Conservation (phyloP, 2,888 invertebrate genomes). For the Coleophora deauratella region DNA sequence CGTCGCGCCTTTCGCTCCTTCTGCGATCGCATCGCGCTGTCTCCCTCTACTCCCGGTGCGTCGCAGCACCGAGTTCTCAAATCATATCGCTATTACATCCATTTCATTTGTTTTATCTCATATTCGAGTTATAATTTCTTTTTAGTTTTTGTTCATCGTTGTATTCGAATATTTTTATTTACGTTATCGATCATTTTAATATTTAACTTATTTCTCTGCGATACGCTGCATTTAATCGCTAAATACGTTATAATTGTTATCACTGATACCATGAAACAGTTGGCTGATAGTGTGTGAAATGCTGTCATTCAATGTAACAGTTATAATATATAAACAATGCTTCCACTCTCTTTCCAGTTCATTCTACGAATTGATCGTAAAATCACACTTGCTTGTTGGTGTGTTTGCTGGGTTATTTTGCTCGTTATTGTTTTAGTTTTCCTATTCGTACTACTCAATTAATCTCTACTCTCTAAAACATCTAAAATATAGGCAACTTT, state of each 20-base stretch:
- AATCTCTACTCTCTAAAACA: too few relatives aligned
- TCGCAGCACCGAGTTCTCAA: constrained; percentile 11
- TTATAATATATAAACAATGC: constrained; percentile 19
- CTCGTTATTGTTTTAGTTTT: too few relatives aligned
- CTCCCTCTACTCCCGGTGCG: constrained; percentile 43
- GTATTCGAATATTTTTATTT: too few relatives aligned
- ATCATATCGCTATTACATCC: not conserved
- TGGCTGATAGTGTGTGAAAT: constrained; percentile 1
- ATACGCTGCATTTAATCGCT: constrained; percentile 2
- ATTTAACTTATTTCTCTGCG: too few relatives aligned
- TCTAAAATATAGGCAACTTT: too few relatives aligned
- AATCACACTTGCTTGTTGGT: constrained; percentile 7
- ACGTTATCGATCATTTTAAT: too few relatives aligned
- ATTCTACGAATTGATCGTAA: not conserved
- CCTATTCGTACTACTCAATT: too few relatives aligned
- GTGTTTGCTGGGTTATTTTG: constrained; percentile 1
- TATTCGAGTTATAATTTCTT: not conserved
- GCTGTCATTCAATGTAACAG: constrained; percentile 9
- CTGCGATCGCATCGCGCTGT: constrained; percentile 30
- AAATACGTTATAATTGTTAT: constrained; percentile 3
- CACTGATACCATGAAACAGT: not conserved
- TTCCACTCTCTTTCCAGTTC: constrained; percentile 10
- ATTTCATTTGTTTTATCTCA: not conserved
- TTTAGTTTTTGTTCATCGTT: too few relatives aligned
- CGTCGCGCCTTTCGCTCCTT: constrained; percentile 57